Evolutionary conservation across 2,888 invertebrate genomes (phyloP), one percentile per base, ranked within the genome.

Genomic region (Aphidoletes aphidimyza): DNA sequence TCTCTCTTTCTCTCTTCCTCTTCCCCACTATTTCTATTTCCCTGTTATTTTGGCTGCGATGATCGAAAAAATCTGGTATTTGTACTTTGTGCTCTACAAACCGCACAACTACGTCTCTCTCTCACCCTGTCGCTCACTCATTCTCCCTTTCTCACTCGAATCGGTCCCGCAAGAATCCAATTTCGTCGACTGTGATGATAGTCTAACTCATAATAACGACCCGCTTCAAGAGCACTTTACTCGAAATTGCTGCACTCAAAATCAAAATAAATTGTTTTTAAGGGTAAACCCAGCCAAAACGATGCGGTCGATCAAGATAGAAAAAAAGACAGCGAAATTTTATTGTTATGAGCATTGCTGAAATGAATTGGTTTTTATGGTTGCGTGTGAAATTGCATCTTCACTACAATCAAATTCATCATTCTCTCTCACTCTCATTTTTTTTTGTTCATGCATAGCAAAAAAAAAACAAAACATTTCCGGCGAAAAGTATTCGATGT

Each of bases 161-260:
- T 42, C 42, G 42, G 42, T n/a, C 42, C 69, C 26, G 11, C 26
- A 69, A 69, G 30, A 69, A 69, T 69, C 69, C 69, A 69, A 69
- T 69, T 69, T 69, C 34, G 69, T 30, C 17, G 14, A 69, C 30
- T 30, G 69, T 69, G 30, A 69, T 69, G 69, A 69, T 30, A n/a
- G 34, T 69, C 30, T 14, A 69, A 69, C 69, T 69, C 34, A 69
- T 69, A 30, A 69, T 69, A 69, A 69, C n/a, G 69, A 69, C 34
- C n/a, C 69, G 34, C 5, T 69, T 69, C 34, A 69, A 26, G 30
- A 69, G 69, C 69, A 69, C 69, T 69, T 69, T 69, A 9, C 69
- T 30, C 9, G 3, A 69, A 69, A 69, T 69, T 69, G 69, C 69
- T 30, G 34, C 30, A 26, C 54, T 69, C 69, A 14, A 69, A 69